A percentile compares a stretch with the other conserved stretches of the same genome.
These are phyloP conservation scores for Aulostomus chinensis DNA, from an alignment of 2,797 vertebrate species.

Conservation along the genomic window DNA sequence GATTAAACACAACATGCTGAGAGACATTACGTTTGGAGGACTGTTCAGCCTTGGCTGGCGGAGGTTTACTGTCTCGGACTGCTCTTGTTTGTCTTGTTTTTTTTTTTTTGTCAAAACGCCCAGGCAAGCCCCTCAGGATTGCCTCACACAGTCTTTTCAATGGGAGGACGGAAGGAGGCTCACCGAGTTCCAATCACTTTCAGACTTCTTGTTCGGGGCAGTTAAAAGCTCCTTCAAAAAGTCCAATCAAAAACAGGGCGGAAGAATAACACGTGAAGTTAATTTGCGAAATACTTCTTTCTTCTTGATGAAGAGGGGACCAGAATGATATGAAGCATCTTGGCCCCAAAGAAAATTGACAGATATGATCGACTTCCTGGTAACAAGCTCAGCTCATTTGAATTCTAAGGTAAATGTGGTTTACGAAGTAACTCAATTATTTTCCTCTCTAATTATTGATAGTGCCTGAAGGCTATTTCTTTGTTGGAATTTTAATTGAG, in stretches of 20 bases:
- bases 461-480: conserved; percentile 64
- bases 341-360: too few relatives aligned
- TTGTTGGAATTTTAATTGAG: too few relatives aligned
- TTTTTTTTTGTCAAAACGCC: conserved; percentile 14
- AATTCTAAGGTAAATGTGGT: conserved; percentile 61
- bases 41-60: too few relatives aligned
- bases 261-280: conserved; percentile 61
- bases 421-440: conserved; percentile 60
- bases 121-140: conserved; percentile 24
- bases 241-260: conserved; percentile 63
- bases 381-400: conserved; percentile 66
- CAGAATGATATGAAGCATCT: conserved; percentile 60
- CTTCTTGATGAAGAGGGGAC: conserved; percentile 52
- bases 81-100: too few relatives aligned
- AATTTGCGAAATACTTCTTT: conserved; percentile 54
- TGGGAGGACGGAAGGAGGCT: conserved; percentile 30
- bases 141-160: conserved; percentile 25
- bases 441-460: conserved; percentile 60
- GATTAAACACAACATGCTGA: too few relatives aligned
- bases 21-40: too few relatives aligned
- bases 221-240: conserved; percentile 69
- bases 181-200: conserved; percentile 41
- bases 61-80: too few relatives aligned
- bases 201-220: conserved; percentile 54
- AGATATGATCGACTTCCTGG: too few relatives aligned